Base-by-base conservation (phyloP, 2,888 invertebrate species). In the Autographa gamma region DNA sequence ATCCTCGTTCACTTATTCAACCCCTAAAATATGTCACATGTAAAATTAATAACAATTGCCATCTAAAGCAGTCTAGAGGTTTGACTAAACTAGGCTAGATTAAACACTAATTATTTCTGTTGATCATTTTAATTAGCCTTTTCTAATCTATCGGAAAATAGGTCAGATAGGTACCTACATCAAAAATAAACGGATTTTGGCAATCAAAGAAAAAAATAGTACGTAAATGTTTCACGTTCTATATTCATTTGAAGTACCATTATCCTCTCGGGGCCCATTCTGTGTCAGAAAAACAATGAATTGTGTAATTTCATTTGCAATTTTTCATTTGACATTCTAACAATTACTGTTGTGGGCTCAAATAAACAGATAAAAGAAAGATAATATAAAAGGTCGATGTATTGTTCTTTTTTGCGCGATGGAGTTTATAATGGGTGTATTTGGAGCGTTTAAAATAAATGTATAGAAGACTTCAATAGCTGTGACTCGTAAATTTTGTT, bases 261-360 rank as follows among this genome's bases (percentile, higher is more conserved):
- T 86, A 85, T 84, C 77, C 90, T 76, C 85, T 60, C 74, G 86
- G 74, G 87, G 73, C 80, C 86, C 84, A 86, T 90, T 89, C 85
- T 69, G 77, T 74, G 81, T 81, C 79, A 83, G 81, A 87, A 89
- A 48, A 89, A 89, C 90, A 90, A 89, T 90, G 89, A 88, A 87
- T 84, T 82, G 85, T 82, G 85, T 88, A 86, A 90, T 90, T 90
- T 88, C 88, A 88, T 89, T 89, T 87, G 88, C 88, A 87, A 90
- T 90, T 90, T 90, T 89, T 90, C 90, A 90, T 90, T 88, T 88
- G 86, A 84, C 85, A 86, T 85, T 86, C 85, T 84, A 88, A 89
- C 86, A 89, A 89, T 87, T 86, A 89, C 83, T 75, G 82, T 67
- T 72, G 73, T 69, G 76, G 79, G 76, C 4, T 69, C 80, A 86